A percentile compares a stretch with the other conserved stretches of the same genome.
Conservation (phyloP, 37 sponge, comb jelly and placozoan genomes). For the Chondrilla cf. caribensis region DNA sequence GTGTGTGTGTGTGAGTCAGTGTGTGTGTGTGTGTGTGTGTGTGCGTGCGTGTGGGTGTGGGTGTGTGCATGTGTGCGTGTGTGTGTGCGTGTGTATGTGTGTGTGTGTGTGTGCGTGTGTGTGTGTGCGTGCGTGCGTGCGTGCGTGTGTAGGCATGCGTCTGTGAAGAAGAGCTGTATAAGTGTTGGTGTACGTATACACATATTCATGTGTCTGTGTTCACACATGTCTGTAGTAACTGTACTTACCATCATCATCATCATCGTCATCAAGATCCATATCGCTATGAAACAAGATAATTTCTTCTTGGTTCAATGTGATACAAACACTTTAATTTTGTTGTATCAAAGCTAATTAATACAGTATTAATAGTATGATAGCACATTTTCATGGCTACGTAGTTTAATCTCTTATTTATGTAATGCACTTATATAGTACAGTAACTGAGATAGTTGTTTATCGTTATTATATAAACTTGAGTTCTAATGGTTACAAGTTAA, state of each 20-base stretch:
- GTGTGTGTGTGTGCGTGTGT: constrained; percentile 6
- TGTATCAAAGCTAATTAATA: too few relatives aligned
- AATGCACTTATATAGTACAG: too few relatives aligned
- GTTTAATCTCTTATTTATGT: too few relatives aligned
- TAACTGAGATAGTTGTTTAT: too few relatives aligned
- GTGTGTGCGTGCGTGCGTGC: not conserved
- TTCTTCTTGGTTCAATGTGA: not conserved
- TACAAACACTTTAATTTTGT: not conserved
- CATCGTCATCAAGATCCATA: constrained; percentile 87
- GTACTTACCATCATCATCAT: constrained; percentile 82
- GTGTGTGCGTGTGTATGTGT: not conserved
- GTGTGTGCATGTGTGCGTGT: not conserved
- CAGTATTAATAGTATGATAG: too few relatives aligned
- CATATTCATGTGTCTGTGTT: too few relatives aligned
- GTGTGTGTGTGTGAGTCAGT: not conserved
- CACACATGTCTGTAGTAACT: too few relatives aligned
- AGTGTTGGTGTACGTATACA: not conserved
- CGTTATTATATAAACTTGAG: too few relatives aligned
- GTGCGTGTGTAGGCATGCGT: not conserved
- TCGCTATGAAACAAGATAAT: constrained; percentile 95
- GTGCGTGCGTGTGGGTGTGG: constrained; percentile 3
- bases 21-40: constrained; percentile 1
- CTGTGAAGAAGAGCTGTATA: not conserved
- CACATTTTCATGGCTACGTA: too few relatives aligned
- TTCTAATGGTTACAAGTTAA: too few relatives aligned